Base-by-base conservation (phyloP, 2,113 vertebrate species). In the Hippocampus barbouri region DNA sequence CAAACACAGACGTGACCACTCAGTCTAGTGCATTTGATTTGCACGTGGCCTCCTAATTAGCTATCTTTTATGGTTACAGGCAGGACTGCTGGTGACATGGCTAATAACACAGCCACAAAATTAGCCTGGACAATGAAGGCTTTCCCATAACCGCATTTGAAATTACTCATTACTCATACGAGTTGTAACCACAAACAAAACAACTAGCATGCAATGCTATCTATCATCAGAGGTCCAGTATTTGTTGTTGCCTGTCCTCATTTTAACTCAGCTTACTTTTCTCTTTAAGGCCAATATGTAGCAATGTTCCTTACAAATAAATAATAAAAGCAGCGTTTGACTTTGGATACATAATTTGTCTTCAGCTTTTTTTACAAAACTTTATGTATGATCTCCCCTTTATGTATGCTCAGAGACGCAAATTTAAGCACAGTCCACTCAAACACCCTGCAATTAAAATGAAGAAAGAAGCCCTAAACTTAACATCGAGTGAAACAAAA, bases 11-110 rank as follows among this genome's bases (percentile, higher is more conserved):
- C 86, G 85, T 94, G 94, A 94, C 95, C 95, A 94, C 94, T 95
- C 93, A 88, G 53, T 86, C 72, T 73, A 93, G 90, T 92, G 94
- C 92, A 96, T 95, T 96, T 96, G 95, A 97, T 98, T 96, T 97
- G 94, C 93, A 87, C 82, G 49, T 83, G 84, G 81, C 93, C 90
- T 92, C 91, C 93, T 97, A 97, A 99, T 99, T 97, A 98, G 95
- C 94, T 91, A 92, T 93, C 91, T 92, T 93, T 93, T 93, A 93
- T 94, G 94, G 95, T 95, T 97, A 78, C 66, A 95, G 95, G 96
- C 94, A 92, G 92, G 92, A 94, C 93, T 92, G 87, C 93, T 94
- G 93, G 94, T 95, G 95, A 96, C 94, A 95, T 93, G 90, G 90
- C 93, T 81, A 85, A 85, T 80, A 83, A 90, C 77, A 79, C 60